Evolutionary conservation across 2,888 invertebrate species (phyloP), one percentile per base, ranked within the genome.

Genomic region (Octodonta nipae): DNA sequence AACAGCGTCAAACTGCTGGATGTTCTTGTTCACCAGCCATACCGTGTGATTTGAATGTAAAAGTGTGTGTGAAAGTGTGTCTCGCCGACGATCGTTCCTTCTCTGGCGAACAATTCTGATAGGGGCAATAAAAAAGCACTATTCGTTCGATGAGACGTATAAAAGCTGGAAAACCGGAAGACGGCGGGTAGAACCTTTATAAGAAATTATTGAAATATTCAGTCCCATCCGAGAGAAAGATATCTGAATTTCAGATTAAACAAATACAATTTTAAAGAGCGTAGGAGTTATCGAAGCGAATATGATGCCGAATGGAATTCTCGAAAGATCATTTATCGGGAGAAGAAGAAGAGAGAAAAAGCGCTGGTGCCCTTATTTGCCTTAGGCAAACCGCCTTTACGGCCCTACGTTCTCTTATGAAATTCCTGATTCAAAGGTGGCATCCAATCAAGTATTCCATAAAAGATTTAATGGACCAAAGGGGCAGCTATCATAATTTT

Each of bases 191-290:
- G 39, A 33, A 32, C 34, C 40, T 29, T 31, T 32, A 38, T 41
- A 27, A 42, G 41, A 40, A 44, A 38, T 40, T 42, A 46, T 40
- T 46, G 43, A 46, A 45, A 46, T 46, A 45, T 46, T 44, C 44
- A 41, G 40, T 40, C 40, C 41, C 42, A 45, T 42, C 41, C 42
- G 37, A 37, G 40, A 40, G 40, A 41, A 45, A 45, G 42, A 54
- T 54, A 58, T 58, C 57, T 57, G 53, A 55, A 58, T 54, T 58
- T 58, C 55, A 57, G 58, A 58, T 58, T 58, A 57, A 57, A 58
- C 58, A 58, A 58, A 58, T 55, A 58, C 55, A 57, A 58, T 58
- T 58, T 56, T 49, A 50, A 52, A 54, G 55, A 57, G 55, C 50
- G 56, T 42, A 44, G 49, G 43, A 50, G 42, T 44, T 44, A 49